phyloP scores from a whole-genome alignment of 2,113 vertebrate species.

The Quiscalus mexicanus region DNA sequence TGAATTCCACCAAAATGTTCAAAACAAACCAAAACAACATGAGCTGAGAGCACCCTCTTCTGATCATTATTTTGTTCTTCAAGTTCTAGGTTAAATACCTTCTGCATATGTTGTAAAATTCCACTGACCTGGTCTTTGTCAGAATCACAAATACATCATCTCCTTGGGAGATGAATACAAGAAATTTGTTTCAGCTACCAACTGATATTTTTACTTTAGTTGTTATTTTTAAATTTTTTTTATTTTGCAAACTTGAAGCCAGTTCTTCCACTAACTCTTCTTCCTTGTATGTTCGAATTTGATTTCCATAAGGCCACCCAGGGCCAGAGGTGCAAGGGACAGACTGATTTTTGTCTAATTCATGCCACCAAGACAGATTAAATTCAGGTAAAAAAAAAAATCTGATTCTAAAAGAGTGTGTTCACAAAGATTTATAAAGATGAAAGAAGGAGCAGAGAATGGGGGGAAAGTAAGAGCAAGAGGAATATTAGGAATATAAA shows the following conservation, averaged over 20 bases:
- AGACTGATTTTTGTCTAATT: background rate
- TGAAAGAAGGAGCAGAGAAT: background rate
- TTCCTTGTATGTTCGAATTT: background rate
- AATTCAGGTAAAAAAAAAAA: background rate
- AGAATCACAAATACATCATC: background rate
- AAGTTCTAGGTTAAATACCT: background rate
- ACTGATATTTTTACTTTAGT: background rate
- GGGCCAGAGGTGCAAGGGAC: background rate
- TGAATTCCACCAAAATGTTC: background rate
- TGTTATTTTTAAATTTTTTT: background rate
- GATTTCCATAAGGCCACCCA: background rate
- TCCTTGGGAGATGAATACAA: background rate
- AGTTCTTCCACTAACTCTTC: background rate
- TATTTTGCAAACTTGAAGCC: background rate
- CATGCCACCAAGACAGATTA: background rate
- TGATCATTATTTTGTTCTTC: conserved; percentile 22
- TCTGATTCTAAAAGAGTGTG: background rate
- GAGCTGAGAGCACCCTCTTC: conserved; percentile 65
- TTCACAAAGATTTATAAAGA: background rate
- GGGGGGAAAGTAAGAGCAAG: background rate
- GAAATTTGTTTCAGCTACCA: background rate
- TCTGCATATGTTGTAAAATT: background rate
- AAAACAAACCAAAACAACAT: background rate
- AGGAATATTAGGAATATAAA: background rate
- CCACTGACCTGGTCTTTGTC: background rate